These are phyloP conservation scores for Vidua macroura DNA, from an alignment of 2,113 vertebrate species.

Conservation along the genomic window DNA sequence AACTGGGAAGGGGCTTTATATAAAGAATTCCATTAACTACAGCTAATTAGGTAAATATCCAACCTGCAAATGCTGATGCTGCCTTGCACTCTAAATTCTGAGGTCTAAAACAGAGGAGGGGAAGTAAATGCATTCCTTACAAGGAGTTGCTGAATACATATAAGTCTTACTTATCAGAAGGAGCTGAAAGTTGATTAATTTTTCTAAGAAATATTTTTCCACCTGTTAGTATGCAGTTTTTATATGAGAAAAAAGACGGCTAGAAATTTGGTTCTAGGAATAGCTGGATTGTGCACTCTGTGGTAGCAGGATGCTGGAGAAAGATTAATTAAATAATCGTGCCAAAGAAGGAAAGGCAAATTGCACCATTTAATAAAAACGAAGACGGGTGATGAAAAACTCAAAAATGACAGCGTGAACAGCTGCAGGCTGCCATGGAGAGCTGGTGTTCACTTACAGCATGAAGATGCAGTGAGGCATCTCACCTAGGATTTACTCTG, in stretches of 20 bases:
- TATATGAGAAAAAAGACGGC: neutral
- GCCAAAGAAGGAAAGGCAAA: neutral
- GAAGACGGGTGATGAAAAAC: neutral
- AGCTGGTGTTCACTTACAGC: neutral
- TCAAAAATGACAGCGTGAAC: neutral
- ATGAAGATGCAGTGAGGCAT: neutral
- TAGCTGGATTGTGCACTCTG: rapidly evolving
- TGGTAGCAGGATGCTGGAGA: neutral
- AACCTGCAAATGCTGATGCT: neutral
- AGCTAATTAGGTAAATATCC: neutral
- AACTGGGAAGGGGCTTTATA: neutral
- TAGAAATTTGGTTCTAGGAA: neutral
- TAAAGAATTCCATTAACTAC: neutral
- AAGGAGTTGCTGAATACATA: neutral
- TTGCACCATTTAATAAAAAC: neutral
- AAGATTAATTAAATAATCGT: neutral
- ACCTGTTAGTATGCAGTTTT: rapidly evolving
- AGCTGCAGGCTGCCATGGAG: neutral
- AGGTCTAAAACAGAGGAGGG: neutral
- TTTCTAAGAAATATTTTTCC: neutral
- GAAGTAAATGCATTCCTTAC: neutral
- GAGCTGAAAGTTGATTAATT: neutral
- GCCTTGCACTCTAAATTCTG: neutral
- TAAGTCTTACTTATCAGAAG: neutral
- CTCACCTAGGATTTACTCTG: neutral